Evolutionary conservation across 2,113 vertebrate species (phyloP).

Genomic region (Colistium nudipinnis): DNA sequence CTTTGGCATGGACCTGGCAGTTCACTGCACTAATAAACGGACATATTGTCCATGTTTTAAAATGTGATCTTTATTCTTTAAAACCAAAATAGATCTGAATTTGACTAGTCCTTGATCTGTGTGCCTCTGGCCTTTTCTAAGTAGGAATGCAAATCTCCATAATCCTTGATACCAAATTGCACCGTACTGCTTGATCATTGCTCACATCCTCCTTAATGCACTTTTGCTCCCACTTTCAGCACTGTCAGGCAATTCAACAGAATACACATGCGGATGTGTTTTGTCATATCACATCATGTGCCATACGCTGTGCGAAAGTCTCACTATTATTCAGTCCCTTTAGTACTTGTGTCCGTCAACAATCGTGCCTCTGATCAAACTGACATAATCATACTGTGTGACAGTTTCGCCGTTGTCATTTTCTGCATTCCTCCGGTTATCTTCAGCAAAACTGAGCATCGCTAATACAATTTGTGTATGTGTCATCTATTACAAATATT

Average conservation of each 20-base stretch:
- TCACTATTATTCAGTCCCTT: neutral
- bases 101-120: slow-evolving; percentile 11
- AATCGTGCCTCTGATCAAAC: neutral
- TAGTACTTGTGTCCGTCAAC: neutral
- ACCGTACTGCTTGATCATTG: neutral
- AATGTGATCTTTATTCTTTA: slow-evolving; percentile 1
- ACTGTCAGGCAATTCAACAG: neutral
- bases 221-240: neutral
- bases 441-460: neutral
- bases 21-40: neutral
- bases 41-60: neutral
- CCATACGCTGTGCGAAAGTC: neutral
- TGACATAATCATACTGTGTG: neutral
- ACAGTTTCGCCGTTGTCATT: neutral
- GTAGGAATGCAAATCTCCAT: neutral
- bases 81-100: slow-evolving; percentile 22
- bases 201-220: neutral
- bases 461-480: neutral
- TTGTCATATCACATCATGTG: neutral
- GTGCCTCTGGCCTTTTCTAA: slow-evolving; percentile 15
- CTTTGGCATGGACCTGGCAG: neutral
- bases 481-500: neutral
- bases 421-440: neutral
- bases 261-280: neutral
- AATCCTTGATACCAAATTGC: neutral